A percentile compares a stretch with the other conserved stretches of the same genome.
Conservation (phyloP, 2,888 invertebrate species). For the Leptinotarsa tumamoca region DNA sequence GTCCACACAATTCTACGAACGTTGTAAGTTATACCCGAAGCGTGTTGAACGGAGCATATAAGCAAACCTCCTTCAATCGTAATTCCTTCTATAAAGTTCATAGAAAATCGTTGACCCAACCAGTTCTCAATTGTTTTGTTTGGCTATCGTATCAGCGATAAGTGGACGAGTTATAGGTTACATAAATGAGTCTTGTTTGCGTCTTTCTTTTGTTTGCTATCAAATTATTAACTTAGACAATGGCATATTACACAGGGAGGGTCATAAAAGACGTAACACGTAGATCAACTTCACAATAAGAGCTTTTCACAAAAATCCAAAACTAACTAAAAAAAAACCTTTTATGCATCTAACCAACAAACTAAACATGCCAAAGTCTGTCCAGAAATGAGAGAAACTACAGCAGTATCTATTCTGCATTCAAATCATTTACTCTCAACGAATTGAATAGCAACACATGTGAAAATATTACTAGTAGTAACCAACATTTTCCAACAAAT, state of each 20-base stretch:
- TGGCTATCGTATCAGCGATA: background rate
- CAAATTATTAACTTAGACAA: background rate
- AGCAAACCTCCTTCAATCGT: constrained; percentile 12
- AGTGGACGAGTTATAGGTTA: background rate
- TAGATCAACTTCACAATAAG: too few species aligned
- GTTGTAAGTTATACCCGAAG: constrained; percentile 8
- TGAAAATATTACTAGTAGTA: too few species aligned
- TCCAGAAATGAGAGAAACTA: too few species aligned
- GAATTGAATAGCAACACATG: too few species aligned
- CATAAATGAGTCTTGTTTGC: background rate
- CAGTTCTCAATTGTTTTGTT: constrained; percentile 6
- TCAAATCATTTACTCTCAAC: too few species aligned
- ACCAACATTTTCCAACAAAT: too few species aligned
- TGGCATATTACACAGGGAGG: background rate
- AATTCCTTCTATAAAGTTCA: constrained; percentile 1
- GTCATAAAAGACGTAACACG: too few species aligned
- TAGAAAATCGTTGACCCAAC: constrained; percentile 5
- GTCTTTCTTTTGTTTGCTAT: background rate
- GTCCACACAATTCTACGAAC: constrained; percentile 5
- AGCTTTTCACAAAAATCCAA: too few species aligned
- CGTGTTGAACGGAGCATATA: constrained; percentile 18
- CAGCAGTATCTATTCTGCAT: too few species aligned
- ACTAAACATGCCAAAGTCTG: too few species aligned
- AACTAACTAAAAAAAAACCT: too few species aligned
- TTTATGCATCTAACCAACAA: too few species aligned